Percentiles rank a stretch among this genome's conserved stretches.
Conservation (phyloP, 2,888 invertebrate species). For the Lutraria lutraria region DNA sequence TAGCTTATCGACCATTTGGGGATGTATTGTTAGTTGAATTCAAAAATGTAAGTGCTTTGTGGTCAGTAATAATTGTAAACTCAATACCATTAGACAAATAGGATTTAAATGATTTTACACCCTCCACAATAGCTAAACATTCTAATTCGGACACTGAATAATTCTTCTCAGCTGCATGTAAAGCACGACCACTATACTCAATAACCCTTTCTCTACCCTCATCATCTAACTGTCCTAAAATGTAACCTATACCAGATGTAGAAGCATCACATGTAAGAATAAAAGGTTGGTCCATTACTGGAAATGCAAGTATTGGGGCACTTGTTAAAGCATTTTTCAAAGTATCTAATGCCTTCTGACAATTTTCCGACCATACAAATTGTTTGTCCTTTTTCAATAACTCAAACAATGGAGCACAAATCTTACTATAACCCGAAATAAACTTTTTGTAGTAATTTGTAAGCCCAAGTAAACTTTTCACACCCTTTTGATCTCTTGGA, state of each 20-base stretch:
- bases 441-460: conserved; percentile 66
- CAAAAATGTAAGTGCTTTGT: conserved; percentile 58
- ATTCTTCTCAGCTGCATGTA: conserved; percentile 62
- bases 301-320: conserved; percentile 66
- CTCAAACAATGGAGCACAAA: conserved; percentile 56
- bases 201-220: conserved; percentile 63
- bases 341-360: conserved; percentile 59
- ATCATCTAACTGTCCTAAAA: conserved; percentile 64
- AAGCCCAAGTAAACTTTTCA: conserved; percentile 65
- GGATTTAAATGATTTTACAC: conserved; percentile 59
- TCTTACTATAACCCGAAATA: conserved; percentile 53
- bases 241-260: conserved; percentile 59
- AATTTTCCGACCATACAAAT: conserved; percentile 57
- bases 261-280: conserved; percentile 67
- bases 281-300: conserved; percentile 58
- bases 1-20: conserved; percentile 71
- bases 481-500: conserved; percentile 58
- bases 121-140: conserved; percentile 69
- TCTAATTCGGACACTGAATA: conserved; percentile 66
- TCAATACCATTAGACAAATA: conserved; percentile 54
- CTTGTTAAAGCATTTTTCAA: conserved; percentile 57
- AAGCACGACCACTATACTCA: conserved; percentile 86
- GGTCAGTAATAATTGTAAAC: conserved; percentile 69
- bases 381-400: conserved; percentile 38
- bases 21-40: conserved; percentile 45